Evolutionary conservation across 2,113 vertebrate species (phyloP).

Genomic region (Hiodon tergisus): DNA sequence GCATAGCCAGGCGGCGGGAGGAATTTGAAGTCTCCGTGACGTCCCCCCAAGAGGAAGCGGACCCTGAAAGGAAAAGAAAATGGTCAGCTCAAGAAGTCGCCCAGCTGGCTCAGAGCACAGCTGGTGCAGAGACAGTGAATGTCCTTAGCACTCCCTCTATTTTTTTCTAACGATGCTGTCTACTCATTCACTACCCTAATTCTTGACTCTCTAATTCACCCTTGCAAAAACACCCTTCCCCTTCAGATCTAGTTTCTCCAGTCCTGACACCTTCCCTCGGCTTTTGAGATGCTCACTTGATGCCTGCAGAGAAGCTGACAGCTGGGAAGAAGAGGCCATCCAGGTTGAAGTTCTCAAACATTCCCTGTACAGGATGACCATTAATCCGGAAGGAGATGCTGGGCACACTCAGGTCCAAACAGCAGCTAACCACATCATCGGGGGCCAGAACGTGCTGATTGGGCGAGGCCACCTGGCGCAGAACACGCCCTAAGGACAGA

Average conservation of each 20-base stretch:
- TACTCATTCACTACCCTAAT: not conserved
- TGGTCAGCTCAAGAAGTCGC: not conserved
- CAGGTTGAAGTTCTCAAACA: slow-evolving; percentile 89
- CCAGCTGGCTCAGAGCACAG: too few species aligned
- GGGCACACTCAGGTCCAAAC: slow-evolving; percentile 81
- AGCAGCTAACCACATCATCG: slow-evolving; percentile 87
- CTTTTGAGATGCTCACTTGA: slow-evolving; percentile 60
- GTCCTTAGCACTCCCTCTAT: not conserved
- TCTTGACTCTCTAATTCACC: not conserved
- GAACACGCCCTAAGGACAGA: slow-evolving; percentile 68
- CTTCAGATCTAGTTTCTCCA: not conserved
- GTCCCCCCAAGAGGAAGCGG: slow-evolving; percentile 81
- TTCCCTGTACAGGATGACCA: slow-evolving; percentile 83
- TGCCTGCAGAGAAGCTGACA: slow-evolving; percentile 83
- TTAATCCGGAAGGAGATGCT: slow-evolving; percentile 90
- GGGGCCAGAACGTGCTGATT: slow-evolving; percentile 70
- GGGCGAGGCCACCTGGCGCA: slow-evolving; percentile 67
- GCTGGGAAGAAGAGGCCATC: slow-evolving; percentile 86
- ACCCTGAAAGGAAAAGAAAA: slow-evolving; percentile 52
- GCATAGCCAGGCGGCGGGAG: slow-evolving; percentile 83
- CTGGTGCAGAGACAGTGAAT: too few species aligned
- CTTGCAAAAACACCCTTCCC: not conserved
- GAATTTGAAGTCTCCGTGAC: slow-evolving; percentile 88
- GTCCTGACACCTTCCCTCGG: not conserved
- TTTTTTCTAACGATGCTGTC: not conserved